Base-by-base conservation (phyloP, 2,113 vertebrate species). In the Addax nasomaculatus region DNA sequence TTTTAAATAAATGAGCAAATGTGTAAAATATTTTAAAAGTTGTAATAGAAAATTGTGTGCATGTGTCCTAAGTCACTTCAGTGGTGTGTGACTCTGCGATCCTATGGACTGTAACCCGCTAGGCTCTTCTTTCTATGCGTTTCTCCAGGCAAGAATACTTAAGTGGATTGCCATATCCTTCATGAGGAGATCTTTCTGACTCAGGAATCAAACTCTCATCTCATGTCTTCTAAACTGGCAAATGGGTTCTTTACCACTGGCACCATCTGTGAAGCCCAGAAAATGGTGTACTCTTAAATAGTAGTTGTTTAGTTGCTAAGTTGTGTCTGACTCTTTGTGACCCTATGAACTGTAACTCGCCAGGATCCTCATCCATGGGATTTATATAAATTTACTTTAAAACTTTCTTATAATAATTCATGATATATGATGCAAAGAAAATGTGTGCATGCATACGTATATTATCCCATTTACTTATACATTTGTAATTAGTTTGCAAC, bases 291-390 rank as follows among this genome's bases (percentile, higher is more conserved):
- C 13, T 45, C 58, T 87, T 39, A 57, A 29, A 85, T 80, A 33
- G 62, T 93, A 78, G 23, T 43, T 76, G 36, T 76, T 76, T 76
- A 76, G 70, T 76, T 76, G 70, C 70, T 76, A 43, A 76, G 70
- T 27, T 43, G 23, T 76, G 36, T 76, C 70, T 76, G 70, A 43
- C 70, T 76, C 23, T 76, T 76, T 76, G 36, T 43, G 70, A 76
- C 70, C 70, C 39, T 25, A 43, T 76, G 39, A 76, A 25, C 39
- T 14, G 12, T 76, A 76, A 76, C 70, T 27, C 2, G 0, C 11
- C 39, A 76, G 39, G 39, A 39, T 43, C 23, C 15, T 43, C 70
- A 43, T 76, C 11, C 23, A 76, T 43, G 70, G 36, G 70, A 73
- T 73, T 73, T 43, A 3, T n/a, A 25, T 73, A 29, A 33, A 73